These are phyloP conservation scores for Lycia hirtaria DNA, from an alignment of 2,888 invertebrate species.

Conservation along the genomic window DNA sequence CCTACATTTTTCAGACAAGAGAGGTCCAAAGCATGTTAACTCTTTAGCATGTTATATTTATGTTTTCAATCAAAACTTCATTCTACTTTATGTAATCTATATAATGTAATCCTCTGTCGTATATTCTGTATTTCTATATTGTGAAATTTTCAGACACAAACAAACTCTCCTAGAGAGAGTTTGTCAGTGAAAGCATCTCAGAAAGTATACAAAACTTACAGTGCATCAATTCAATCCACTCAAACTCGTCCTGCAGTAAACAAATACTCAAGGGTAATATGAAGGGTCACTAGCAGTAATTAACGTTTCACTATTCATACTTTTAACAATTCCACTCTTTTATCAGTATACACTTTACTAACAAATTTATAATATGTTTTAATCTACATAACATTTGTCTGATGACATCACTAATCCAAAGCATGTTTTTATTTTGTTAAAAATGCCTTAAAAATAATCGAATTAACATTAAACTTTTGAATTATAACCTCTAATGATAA, in stretches of 20 bases:
- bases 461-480: too few species aligned
- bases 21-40: slow-evolving; percentile 12
- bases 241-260: slow-evolving; percentile 68
- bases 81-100: slow-evolving; percentile 3
- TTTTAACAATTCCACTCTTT: slow-evolving; percentile 16
- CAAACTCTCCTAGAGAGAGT: slow-evolving; percentile 79
- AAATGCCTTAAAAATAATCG: too few species aligned
- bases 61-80: slow-evolving; percentile 3
- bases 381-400: background rate
- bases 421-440: background rate
- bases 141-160: slow-evolving; percentile 74
- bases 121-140: slow-evolving; percentile 19
- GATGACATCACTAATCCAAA: background rate
- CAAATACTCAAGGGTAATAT: slow-evolving; percentile 76
- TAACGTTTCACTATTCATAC: slow-evolving; percentile 34
- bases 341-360: slow-evolving; percentile 7
- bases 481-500: too few species aligned
- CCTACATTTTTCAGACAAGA: background rate
- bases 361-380: slow-evolving; percentile 3
- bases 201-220: slow-evolving; percentile 75
- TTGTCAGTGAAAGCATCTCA: slow-evolving; percentile 83
- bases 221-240: slow-evolving; percentile 70
- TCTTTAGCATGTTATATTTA: slow-evolving; percentile 13
- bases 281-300: slow-evolving; percentile 33
- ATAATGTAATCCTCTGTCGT: slow-evolving; percentile 10